Base-by-base conservation (phyloP, 2,797 vertebrate species). In the Synaphobranchus kaupii region DNA sequence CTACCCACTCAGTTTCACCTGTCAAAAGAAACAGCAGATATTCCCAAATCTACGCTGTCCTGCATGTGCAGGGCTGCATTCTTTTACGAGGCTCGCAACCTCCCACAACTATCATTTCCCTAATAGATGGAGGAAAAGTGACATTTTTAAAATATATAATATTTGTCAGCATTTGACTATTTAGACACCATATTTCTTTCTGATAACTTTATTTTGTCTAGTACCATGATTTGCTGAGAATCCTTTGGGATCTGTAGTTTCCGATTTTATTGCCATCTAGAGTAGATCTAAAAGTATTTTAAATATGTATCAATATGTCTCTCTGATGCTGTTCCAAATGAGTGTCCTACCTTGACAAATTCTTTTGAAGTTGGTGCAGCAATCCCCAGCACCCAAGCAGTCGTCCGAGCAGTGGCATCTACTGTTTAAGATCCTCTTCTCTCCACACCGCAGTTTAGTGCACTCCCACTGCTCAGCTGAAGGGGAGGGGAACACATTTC, bases 401-500 rank as follows among this genome's bases (percentile, higher is more conserved):
- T 96, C 95, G 0, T 94, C 90, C 0, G 95, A 95, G 66, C 96
- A 97, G 88, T 96, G 95, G 7, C 96, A 97, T 6, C 28, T 91
- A 89, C 95, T 96, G 73, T 88, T 78, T 0, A 12, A 6, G 4
- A 95, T 84, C 71, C 95, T 90, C 6, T 76, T 93, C 88, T 97
- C 96, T 3, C 96, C 95, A 68, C 96, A 97, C 1, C 96, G 95
- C 4, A 93, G 84, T 34, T 0, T 71, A 0, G 93, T 93, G 88
- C 96, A 97, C 54, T 92, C 93, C 96, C 96, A 97, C 90, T 83
- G 93, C 90, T 95, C 58, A 1, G 89, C 96, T 96, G 88, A 0
- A 28, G 31, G 13, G 22, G 71, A 13, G 9, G 4, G 39, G 25
- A 60, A 4, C 20, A 44, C 47, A 44, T 44, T 22, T 80, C 8